Conservation (phyloP, 2,888 invertebrate species). For the Ryuthela nishihirai region DNA sequence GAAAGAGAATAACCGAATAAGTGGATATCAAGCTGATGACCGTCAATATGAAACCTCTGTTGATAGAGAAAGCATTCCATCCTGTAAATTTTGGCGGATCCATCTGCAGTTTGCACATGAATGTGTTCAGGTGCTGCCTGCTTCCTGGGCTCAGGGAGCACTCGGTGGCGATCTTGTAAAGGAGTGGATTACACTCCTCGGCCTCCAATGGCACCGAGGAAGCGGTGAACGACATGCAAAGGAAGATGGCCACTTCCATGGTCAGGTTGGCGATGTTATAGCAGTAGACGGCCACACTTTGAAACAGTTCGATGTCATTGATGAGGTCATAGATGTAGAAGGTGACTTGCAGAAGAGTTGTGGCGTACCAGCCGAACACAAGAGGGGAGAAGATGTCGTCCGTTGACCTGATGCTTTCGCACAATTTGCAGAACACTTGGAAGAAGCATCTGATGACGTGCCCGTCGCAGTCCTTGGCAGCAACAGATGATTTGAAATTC, state of each 20-base stretch:
- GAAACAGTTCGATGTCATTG: background rate
- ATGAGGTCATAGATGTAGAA: background rate
- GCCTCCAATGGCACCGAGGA: background rate
- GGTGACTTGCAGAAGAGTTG: background rate
- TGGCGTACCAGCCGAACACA: background rate
- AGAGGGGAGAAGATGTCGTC: background rate
- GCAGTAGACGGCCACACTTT: background rate
- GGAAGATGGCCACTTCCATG: background rate
- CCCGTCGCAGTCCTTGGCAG: background rate
- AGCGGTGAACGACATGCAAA: background rate
- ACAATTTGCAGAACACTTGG: background rate
- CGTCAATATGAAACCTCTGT: background rate
- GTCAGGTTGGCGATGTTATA: background rate
- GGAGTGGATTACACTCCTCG: background rate
- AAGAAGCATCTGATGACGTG: too few relatives aligned
- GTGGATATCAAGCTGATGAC: background rate
- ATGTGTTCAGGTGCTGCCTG: background rate
- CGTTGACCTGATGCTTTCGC: background rate
- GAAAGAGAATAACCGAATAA: background rate
- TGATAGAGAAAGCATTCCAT: background rate
- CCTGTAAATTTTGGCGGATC: background rate
- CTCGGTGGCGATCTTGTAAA: background rate
- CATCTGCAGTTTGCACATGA: background rate
- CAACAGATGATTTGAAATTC: background rate
- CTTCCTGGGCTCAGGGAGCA: background rate